Conservation (phyloP, 23 tunicate genomes). For the Trididemnum miniatum region DNA sequence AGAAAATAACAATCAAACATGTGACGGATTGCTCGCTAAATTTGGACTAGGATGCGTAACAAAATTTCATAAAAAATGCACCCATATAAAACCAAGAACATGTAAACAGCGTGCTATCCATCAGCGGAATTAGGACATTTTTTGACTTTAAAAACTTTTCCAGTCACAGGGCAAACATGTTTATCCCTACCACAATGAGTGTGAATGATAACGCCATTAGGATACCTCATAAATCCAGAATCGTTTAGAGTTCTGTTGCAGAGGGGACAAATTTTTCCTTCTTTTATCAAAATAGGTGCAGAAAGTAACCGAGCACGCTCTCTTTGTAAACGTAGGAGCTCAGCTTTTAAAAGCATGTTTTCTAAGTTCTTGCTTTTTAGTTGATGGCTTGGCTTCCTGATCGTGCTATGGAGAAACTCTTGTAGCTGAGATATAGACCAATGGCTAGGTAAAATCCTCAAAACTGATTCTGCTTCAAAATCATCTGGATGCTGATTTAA, state of each 20-base stretch:
- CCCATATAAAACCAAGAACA: background rate
- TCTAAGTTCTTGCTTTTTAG: slow-evolving; percentile 39
- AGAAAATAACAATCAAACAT: no score
- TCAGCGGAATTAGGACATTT: slow-evolving; percentile 1
- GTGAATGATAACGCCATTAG: slow-evolving; percentile 81
- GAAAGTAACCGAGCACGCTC: slow-evolving; percentile 29
- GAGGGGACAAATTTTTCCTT: slow-evolving; percentile 62
- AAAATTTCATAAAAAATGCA: background rate
- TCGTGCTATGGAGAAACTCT: slow-evolving; percentile 41
- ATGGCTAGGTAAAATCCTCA: slow-evolving; percentile 58
- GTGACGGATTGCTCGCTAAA: no score
- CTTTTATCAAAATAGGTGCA: slow-evolving; percentile 44
- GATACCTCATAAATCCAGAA: slow-evolving; percentile 61
- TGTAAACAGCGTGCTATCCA: background rate
- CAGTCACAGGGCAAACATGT: slow-evolving; percentile 90
- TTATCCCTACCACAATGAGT: slow-evolving; percentile 66
- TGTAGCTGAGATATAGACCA: slow-evolving; percentile 59
- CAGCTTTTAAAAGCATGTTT: slow-evolving; percentile 39
- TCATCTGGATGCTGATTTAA: slow-evolving; percentile 66
- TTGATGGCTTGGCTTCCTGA: slow-evolving; percentile 32
- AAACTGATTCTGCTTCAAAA: slow-evolving; percentile 54
- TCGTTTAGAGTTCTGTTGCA: slow-evolving; percentile 49
- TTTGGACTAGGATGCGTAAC: no score
- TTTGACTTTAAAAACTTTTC: slow-evolving; percentile 58
- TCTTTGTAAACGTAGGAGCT: slow-evolving; percentile 29